A percentile compares a stretch with the other conserved stretches of the same genome.
phyloP scores from a whole-genome alignment of 2,888 invertebrate genomes.

The Pocota personata region DNA sequence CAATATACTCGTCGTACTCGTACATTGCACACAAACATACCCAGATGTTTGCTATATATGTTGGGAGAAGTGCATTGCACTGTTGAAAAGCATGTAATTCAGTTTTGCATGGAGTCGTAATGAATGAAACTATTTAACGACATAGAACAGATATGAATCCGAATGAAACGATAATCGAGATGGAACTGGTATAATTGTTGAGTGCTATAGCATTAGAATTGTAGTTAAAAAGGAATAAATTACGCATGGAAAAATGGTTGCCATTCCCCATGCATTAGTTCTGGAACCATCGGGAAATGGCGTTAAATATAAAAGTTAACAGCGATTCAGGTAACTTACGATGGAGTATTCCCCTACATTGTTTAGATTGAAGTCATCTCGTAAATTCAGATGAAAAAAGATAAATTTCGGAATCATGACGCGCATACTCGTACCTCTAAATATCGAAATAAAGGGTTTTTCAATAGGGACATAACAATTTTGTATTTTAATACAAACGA shows the following conservation, averaged over 20 bases:
- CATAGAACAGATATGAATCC: slow-evolving; percentile 53
- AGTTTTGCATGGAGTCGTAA: slow-evolving; percentile 44
- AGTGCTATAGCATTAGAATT: slow-evolving; percentile 20
- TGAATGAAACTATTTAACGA: slow-evolving; percentile 65
- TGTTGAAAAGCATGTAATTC: slow-evolving; percentile 51
- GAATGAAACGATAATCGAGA: slow-evolving; percentile 36
- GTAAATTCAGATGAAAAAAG: background rate
- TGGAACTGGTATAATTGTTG: slow-evolving; percentile 21
- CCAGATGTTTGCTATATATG: background rate
- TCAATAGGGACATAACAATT: too few relatives aligned
- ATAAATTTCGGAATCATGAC: background rate
- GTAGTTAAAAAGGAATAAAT: background rate
- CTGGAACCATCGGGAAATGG: background rate
- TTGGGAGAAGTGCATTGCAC: slow-evolving; percentile 69
- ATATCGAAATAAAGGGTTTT: too few relatives aligned
- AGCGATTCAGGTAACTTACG: background rate
- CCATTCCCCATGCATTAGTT: background rate
- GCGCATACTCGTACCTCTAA: too few relatives aligned
- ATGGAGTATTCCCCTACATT: too few relatives aligned
- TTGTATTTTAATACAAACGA: too few relatives aligned
- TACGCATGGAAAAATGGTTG: background rate
- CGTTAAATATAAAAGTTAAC: background rate
- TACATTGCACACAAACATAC: background rate
- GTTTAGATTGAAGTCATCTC: background rate
- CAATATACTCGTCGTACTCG: slow-evolving; percentile 53